A percentile compares a stretch with the other conserved stretches of the same genome.
Evolutionary conservation across 2,113 vertebrate genomes (phyloP).

Genomic region (Uria aalge): DNA sequence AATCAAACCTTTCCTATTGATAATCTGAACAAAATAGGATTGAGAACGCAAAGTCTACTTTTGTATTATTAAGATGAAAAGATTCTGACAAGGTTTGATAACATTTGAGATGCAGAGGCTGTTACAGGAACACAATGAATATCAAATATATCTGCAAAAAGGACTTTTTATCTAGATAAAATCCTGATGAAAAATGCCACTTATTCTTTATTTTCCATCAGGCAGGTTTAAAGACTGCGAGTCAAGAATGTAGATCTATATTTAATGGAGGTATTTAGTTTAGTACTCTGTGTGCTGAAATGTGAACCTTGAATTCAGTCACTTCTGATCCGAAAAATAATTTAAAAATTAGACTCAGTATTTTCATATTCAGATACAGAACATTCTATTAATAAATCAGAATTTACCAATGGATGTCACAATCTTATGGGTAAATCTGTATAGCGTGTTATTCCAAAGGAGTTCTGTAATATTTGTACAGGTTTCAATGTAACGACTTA

Average conservation of each 20-base stretch:
- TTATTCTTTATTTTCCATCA: constrained; percentile 47
- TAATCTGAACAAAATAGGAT: background rate
- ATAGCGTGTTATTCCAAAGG: background rate
- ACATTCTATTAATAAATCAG: background rate
- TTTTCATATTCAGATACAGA: background rate
- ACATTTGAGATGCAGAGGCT: constrained; percentile 30
- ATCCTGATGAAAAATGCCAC: constrained; percentile 55
- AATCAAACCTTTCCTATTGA: constrained; percentile 27
- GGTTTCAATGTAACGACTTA: background rate
- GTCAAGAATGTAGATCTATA: background rate
- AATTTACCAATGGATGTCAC: background rate
- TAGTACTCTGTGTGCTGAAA: background rate
- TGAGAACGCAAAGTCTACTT: background rate
- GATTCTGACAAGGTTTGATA: constrained; percentile 59
- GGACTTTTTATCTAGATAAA: constrained; percentile 38
- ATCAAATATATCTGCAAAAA: constrained; percentile 38
- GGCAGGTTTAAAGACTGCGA: constrained; percentile 21
- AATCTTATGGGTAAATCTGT: background rate
- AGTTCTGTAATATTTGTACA: background rate
- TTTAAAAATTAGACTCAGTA: background rate
- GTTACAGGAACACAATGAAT: constrained; percentile 34
- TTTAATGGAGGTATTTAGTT: constrained; percentile 35
- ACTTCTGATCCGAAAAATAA: background rate
- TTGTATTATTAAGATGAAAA: constrained; percentile 58
- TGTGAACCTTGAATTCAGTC: background rate